Conservation (phyloP, 2,113 vertebrate species). For the Alethe diademata region DNA sequence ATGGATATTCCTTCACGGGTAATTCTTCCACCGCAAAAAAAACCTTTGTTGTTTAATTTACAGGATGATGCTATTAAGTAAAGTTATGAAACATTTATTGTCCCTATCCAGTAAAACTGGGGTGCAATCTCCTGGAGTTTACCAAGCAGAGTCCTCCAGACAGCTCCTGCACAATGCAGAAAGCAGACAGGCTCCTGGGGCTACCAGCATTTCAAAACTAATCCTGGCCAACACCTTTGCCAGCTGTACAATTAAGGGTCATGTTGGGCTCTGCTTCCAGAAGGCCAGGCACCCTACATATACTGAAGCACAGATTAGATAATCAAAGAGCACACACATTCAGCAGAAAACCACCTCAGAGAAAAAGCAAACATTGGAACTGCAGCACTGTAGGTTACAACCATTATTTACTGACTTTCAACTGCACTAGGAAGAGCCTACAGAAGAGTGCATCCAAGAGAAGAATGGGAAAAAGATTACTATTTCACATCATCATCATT, state of each 20-base stretch:
- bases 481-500: neutral
- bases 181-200: neutral
- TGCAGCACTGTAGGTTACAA: neutral
- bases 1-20: neutral
- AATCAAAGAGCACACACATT: neutral
- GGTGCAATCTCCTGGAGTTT: neutral
- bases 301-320: neutral
- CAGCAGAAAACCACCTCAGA: neutral
- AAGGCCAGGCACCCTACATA: neutral
- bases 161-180: neutral
- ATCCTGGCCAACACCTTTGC: neutral
- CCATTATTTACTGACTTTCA: neutral
- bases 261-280: neutral
- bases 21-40: neutral
- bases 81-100: neutral
- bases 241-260: neutral
- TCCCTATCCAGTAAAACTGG: neutral
- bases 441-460: neutral
- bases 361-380: neutral
- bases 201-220: neutral
- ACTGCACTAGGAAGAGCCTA: neutral
- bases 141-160: neutral
- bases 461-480: neutral
- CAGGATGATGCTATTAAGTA: neutral
- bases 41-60: neutral